Conservation (phyloP, 2,113 vertebrate genomes). For the Lucifuga dentata region DNA sequence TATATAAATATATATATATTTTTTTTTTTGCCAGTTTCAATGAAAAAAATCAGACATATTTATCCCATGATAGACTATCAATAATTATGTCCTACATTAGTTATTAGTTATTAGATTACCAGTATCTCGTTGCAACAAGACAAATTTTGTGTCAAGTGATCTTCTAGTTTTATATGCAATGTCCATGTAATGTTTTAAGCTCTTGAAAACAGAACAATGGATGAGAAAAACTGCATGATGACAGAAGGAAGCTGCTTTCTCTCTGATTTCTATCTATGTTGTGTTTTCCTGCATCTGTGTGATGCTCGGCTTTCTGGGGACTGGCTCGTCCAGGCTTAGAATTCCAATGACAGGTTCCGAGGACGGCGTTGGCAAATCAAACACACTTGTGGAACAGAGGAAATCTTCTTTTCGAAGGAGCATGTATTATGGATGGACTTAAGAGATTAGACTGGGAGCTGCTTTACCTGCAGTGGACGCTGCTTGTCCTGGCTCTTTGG, state of each 20-base stretch:
- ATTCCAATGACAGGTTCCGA: slow-evolving; percentile 72
- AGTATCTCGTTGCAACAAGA: too few relatives aligned
- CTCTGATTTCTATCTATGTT: slow-evolving; percentile 24
- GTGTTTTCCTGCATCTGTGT: slow-evolving; percentile 42
- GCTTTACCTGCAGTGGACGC: slow-evolving; percentile 97
- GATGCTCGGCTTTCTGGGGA: slow-evolving; percentile 49
- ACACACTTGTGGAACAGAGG: slow-evolving; percentile 82
- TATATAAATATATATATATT: too few relatives aligned
- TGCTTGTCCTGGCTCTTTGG: slow-evolving; percentile 99
- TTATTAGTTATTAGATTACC: too few relatives aligned
- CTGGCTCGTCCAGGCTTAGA: slow-evolving; percentile 62
- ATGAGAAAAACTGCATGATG: slow-evolving; percentile 3
- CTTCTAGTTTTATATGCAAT: slow-evolving; percentile 8
- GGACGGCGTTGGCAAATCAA: slow-evolving; percentile 82
- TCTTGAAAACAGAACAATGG: neutral
- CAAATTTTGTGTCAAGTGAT: too few relatives aligned
- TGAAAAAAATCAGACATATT: too few relatives aligned
- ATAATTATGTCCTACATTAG: too few relatives aligned
- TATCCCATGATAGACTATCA: too few relatives aligned
- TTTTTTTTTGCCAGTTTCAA: too few relatives aligned
- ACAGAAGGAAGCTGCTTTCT: slow-evolving; percentile 16
- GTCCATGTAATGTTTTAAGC: neutral
- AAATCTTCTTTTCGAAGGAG: slow-evolving; percentile 78
- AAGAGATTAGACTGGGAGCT: slow-evolving; percentile 80
- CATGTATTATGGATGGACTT: slow-evolving; percentile 83